These are phyloP conservation scores for Petrophora chlorosata DNA, from an alignment of 2,888 invertebrate genomes.

Conservation along the genomic window DNA sequence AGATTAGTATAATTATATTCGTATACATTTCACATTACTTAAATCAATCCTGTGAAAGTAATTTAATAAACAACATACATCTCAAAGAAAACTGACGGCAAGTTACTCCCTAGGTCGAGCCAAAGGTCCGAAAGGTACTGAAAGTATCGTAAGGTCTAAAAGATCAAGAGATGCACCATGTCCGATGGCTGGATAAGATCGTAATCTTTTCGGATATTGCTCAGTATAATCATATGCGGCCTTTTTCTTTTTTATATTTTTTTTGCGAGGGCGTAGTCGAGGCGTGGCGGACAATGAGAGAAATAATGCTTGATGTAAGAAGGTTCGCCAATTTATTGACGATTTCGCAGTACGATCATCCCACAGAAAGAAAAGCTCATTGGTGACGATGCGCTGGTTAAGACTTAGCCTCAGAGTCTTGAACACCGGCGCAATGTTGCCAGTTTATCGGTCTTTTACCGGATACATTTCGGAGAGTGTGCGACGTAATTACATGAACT, in stretches of 20 bases:
- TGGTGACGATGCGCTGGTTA: no score
- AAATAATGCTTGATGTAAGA: slow-evolving; percentile 46
- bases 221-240: slow-evolving; percentile 81
- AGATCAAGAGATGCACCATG: slow-evolving; percentile 65
- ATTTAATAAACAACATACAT: no score
- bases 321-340: slow-evolving; percentile 16
- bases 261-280: slow-evolving; percentile 60
- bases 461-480: no score
- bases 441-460: no score
- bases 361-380: no score
- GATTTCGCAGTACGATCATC: slow-evolving; percentile 11
- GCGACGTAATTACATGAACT: no score
- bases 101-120: slow-evolving; percentile 8
- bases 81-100: background rate
- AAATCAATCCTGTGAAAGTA: no score
- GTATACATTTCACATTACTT: no score
- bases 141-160: slow-evolving; percentile 63
- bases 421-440: no score
- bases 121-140: slow-evolving; percentile 36
- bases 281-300: slow-evolving; percentile 68
- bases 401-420: no score
- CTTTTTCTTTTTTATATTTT: slow-evolving; percentile 55
- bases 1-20: no score
- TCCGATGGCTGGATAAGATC: slow-evolving; percentile 79
- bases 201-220: slow-evolving; percentile 82